A percentile compares a stretch with the other conserved stretches of the same genome.
phyloP scores from a whole-genome alignment of 2,113 vertebrate species.

The Archilochus colubris region DNA sequence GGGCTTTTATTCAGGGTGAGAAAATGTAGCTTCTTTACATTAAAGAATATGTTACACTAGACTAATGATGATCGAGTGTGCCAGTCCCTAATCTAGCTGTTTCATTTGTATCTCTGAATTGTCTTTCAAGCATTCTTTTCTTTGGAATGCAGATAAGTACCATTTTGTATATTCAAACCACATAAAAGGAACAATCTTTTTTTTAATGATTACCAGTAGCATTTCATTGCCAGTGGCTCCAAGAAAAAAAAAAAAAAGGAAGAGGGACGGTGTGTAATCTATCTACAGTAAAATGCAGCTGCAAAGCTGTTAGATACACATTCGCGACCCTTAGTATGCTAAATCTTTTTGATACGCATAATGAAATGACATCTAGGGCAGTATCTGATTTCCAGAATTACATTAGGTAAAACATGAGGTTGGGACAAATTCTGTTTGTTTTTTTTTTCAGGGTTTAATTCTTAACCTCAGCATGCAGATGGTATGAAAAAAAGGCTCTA shows the following conservation, averaged over 20 bases:
- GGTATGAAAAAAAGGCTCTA: neutral
- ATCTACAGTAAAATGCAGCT: constrained; percentile 63
- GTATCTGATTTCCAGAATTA: constrained; percentile 75
- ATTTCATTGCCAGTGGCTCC: constrained; percentile 61
- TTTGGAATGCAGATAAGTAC: constrained; percentile 62
- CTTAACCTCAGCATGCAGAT: constrained; percentile 9
- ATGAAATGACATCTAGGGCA: constrained; percentile 72
- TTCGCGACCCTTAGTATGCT: constrained; percentile 54
- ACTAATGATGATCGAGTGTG: constrained; percentile 59
- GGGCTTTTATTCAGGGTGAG: constrained; percentile 72
- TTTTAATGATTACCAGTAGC: constrained; percentile 73
- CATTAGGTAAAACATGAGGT: constrained; percentile 53
- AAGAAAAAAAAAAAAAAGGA: constrained; percentile 20
- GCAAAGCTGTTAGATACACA: constrained; percentile 68
- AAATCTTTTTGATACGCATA: constrained; percentile 72
- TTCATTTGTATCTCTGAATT: constrained; percentile 71
- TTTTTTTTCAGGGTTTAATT: constrained; percentile 57
- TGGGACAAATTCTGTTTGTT: constrained; percentile 47
- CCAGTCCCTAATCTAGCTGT: constrained; percentile 59
- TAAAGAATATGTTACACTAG: constrained; percentile 74
- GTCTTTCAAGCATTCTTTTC: constrained; percentile 64
- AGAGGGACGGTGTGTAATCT: constrained; percentile 57
- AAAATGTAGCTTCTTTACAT: constrained; percentile 72
- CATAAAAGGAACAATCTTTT: constrained; percentile 73
- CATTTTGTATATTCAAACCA: constrained; percentile 67